These are phyloP conservation scores for Pygathrix nemaeus DNA, from an alignment of 2,113 vertebrate species.

Conservation along the genomic window DNA sequence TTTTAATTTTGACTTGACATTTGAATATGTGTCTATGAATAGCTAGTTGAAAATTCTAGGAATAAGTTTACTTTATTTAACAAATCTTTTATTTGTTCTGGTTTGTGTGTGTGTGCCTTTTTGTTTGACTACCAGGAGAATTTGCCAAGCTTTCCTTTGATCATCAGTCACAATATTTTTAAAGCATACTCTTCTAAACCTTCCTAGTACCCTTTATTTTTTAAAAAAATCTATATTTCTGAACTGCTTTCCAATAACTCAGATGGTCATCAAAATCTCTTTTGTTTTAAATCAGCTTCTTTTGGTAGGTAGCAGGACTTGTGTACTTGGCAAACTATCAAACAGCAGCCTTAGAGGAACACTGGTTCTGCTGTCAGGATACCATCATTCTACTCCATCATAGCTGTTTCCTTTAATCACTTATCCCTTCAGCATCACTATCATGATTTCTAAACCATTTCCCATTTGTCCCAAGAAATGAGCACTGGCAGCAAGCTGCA, in stretches of 20 bases:
- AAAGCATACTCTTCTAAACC: constrained; percentile 17
- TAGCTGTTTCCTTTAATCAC: not conserved
- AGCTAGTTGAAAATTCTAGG: constrained; percentile 37
- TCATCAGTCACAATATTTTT: constrained; percentile 33
- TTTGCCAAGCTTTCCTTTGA: constrained; percentile 64
- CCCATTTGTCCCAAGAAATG: too few relatives aligned
- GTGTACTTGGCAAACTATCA: not conserved
- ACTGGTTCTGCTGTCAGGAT: not conserved
- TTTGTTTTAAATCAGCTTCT: not conserved
- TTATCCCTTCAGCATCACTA: not conserved
- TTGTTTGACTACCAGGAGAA: constrained; percentile 43
- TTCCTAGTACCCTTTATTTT: not conserved
- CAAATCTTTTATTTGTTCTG: constrained; percentile 44
- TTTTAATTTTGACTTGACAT: constrained; percentile 40
- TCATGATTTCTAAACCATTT: too few relatives aligned
- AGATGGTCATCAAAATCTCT: not conserved
- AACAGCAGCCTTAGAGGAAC: not conserved
- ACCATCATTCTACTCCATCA: not conserved
- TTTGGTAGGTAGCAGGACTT: not conserved
- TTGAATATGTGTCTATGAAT: constrained; percentile 52
- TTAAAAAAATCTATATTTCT: constrained; percentile 4
- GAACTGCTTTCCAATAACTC: not conserved
- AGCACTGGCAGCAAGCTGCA: too few relatives aligned
- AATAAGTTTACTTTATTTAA: constrained; percentile 56
- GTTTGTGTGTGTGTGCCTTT: not conserved